Base-by-base conservation (phyloP, 2,113 vertebrate genomes). In the Apistogramma diplotaenia region DNA sequence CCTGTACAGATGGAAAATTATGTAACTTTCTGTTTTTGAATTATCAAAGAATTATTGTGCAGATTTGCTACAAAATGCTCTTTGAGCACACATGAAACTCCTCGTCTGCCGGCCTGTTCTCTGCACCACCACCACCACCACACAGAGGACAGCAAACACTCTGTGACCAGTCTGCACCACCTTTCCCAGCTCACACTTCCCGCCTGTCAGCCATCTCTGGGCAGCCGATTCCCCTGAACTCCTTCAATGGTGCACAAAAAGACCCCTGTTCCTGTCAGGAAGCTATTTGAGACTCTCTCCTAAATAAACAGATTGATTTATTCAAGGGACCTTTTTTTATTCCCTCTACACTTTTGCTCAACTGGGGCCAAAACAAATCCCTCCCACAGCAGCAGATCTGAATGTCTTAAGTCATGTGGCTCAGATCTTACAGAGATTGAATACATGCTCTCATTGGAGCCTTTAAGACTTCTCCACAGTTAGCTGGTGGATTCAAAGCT, bases 191-290 rank as follows among this genome's bases (percentile, higher is more conserved):
- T 40, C 72, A 84, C 77, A 75, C 55, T 33, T 40, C 59, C 53
- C 65, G 84, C 72, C 79, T 21, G 85, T 90, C 85, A 79, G 74
- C 90, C 76, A 62, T 70, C 31, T 25, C 62, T 54, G 59, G 33
- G 58, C 75, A 37, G 62, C 73, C 72, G 21, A 70, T 33, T 54
- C 84, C 74, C 27, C 49, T n/a, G 4, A 56, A 12, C 71, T 49
- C 33, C 46, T 56, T 46, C 19, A 11, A 29, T 4, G 76, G 0
- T 21, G 54, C 79, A 95, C 95, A 96, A 93, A 92, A 91, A 91
- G 89, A 81, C 49, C 86, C 92, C 93, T 95, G 95, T 95, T 89
- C 81, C 87, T 85, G 73, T 61, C 83, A 89, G 93, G 91, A 89
- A 86, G 83, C 76, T 46, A 51, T 87, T 90, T 31, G 59, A 85